A percentile compares a stretch with the other conserved stretches of the same genome.
phyloP scores from a whole-genome alignment of 2,113 vertebrate genomes.

The Bubalus kerabau region DNA sequence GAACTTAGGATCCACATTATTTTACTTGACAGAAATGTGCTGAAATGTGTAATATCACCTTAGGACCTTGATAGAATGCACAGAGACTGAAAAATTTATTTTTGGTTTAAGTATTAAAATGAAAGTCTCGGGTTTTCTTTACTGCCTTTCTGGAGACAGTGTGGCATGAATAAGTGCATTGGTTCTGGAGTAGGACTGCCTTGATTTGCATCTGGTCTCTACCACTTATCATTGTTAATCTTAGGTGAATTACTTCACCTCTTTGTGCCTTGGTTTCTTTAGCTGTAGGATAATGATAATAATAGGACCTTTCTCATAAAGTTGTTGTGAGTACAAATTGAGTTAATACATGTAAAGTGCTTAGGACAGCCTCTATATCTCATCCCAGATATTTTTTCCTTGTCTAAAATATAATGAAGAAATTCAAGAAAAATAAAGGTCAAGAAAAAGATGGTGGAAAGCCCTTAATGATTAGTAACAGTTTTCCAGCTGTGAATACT shows the following conservation, averaged over 20 bases:
- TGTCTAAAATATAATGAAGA: constrained; percentile 17
- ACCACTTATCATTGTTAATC: not conserved
- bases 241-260: not conserved
- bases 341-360: not conserved
- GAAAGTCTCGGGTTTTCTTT: not conserved
- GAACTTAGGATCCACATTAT: not conserved
- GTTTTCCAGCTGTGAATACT: constrained; percentile 7
- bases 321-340: not conserved
- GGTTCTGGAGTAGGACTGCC: not conserved
- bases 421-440: constrained; percentile 38
- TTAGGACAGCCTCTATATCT: not conserved
- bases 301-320: not conserved
- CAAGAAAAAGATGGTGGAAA: not conserved
- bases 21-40: not conserved
- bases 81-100: not conserved
- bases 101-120: constrained; percentile 1
- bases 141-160: not conserved
- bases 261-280: not conserved
- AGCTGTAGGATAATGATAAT: not conserved
- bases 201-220: not conserved
- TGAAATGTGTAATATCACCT: constrained; percentile 6
- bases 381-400: constrained; percentile 1
- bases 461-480: not conserved
- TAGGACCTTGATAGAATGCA: not conserved
- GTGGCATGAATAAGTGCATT: not conserved